Evolutionary conservation across 2,888 invertebrate species (phyloP), one percentile per base, ranked within the genome.

Genomic region (Bimastos eiseni): DNA sequence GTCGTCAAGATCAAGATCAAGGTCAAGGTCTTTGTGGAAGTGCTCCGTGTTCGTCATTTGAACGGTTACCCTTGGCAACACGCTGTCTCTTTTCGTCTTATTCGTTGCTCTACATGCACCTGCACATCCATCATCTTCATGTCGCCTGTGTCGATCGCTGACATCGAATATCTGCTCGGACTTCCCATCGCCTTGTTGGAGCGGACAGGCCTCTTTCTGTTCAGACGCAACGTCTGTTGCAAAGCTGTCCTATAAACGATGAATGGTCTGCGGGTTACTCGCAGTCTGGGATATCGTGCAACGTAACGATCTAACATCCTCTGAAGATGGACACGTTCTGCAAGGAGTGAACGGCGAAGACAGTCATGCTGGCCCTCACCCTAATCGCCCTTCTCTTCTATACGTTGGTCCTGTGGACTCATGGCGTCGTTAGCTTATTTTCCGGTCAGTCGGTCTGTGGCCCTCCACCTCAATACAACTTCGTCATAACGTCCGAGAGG

Each of bases 271-370:
- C 49, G 91, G 90, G 21, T 92, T 91, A 90, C 86, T 92, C 17
- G 91, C 91, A 44, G 90, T 91, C 30, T 92, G 91, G 91, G 90
- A 84, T n/a, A 91, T 92, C 38, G 91, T 91, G 92, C 21, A 91
- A 91, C 91, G 49, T 92, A 33, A 91, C 90, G 15, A 91, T 91
- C 13, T 90, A 91, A n/a, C 86, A 92, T 83, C 91, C 92, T 19
- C 90, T 92, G 24, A 90, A 83, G 55, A 90, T 89, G 55, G 91
- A 91, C 70, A 70, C 34, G 49, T 89, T 91, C 44, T 92, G 92
- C 55, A 91, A 91, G 30, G 83, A 86, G 38, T 37, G 88, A 37
- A 90, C 83, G 36, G 92, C 92, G 13, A 89, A 88, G 37, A 21
- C 70, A 15, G 90, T 90, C 24, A 38, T 88, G 30, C 90, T 91